phyloP scores from a whole-genome alignment of 2,797 vertebrate genomes.

The Cichlasoma orientale region DNA sequence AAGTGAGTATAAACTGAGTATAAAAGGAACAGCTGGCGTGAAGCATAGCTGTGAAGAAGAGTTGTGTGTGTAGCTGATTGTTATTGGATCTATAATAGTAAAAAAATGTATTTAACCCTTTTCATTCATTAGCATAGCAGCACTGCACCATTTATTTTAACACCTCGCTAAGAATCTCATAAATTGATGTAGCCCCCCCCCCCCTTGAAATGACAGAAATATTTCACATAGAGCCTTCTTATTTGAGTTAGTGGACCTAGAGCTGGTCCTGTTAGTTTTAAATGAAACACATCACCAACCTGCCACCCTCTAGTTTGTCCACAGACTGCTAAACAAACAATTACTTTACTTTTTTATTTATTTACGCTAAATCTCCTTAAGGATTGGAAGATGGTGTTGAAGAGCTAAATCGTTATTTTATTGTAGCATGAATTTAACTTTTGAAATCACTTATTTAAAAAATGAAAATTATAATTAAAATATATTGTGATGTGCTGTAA shows the following conservation, averaged over 20 bases:
- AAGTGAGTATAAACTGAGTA: too few species aligned
- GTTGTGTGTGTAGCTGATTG: slow-evolving; percentile 28
- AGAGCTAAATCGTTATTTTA: neutral
- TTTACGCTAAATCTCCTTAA: neutral
- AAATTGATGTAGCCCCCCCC: neutral
- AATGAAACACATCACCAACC: neutral
- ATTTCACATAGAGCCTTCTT: neutral
- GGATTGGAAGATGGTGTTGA: neutral
- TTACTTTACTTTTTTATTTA: neutral
- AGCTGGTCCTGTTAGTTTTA: neutral
- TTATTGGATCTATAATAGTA: slow-evolving; percentile 31
- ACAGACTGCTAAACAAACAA: neutral
- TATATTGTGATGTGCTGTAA: neutral
- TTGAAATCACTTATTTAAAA: neutral
- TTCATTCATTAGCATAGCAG: slow-evolving; percentile 10
- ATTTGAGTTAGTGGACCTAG: neutral
- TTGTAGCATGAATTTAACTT: neutral
- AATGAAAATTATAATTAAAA: too few species aligned
- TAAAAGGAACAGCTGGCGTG: slow-evolving; percentile 8
- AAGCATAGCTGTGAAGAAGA: slow-evolving; percentile 27
- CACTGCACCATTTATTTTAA: slow-evolving; percentile 6
- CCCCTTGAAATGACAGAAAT: neutral
- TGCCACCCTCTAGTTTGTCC: neutral
- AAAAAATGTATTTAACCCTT: slow-evolving; percentile 34
- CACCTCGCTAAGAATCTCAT: neutral